Conservation (phyloP, 2,888 invertebrate species). For the Melitaea athalia region DNA sequence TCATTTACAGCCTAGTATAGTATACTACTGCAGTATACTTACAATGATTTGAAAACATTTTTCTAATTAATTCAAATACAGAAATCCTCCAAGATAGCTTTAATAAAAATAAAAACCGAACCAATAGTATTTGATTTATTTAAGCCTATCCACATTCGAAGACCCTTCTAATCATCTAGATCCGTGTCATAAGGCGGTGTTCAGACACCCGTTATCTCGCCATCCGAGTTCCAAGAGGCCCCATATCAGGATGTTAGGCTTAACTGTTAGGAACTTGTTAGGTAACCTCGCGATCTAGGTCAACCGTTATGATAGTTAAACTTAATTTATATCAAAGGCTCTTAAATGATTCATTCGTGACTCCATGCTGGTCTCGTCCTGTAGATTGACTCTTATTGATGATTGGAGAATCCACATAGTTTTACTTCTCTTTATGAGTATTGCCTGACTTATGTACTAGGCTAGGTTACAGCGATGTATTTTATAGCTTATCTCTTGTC, state of each 20-base stretch:
- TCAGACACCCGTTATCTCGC: constrained; percentile 68
- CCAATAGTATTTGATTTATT: not conserved
- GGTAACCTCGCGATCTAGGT: constrained; percentile 62
- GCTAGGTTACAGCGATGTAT: too few species aligned
- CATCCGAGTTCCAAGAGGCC: constrained; percentile 68
- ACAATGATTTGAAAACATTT: too few species aligned
- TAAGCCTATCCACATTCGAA: not conserved
- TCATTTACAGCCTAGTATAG: too few species aligned
- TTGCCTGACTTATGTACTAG: too few species aligned
- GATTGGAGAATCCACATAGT: not conserved
- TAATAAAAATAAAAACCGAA: too few species aligned
- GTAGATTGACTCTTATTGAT: constrained; percentile 6
- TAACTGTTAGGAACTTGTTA: constrained; percentile 67
- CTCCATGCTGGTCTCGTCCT: constrained; percentile 16
- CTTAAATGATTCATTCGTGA: constrained; percentile 37
- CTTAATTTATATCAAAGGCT: constrained; percentile 50
- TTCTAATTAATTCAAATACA: too few species aligned
- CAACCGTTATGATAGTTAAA: constrained; percentile 67
- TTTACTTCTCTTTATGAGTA: too few species aligned
- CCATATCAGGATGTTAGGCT: constrained; percentile 67
- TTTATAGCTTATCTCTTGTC: too few species aligned
- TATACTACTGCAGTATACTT: too few species aligned
- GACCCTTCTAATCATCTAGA: constrained; percentile 36
- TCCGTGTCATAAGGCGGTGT: constrained; percentile 51
- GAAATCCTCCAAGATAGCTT: too few species aligned